Evolutionary conservation across 2,888 invertebrate genomes (phyloP).

Genomic region (Drosophila mettleri): DNA sequence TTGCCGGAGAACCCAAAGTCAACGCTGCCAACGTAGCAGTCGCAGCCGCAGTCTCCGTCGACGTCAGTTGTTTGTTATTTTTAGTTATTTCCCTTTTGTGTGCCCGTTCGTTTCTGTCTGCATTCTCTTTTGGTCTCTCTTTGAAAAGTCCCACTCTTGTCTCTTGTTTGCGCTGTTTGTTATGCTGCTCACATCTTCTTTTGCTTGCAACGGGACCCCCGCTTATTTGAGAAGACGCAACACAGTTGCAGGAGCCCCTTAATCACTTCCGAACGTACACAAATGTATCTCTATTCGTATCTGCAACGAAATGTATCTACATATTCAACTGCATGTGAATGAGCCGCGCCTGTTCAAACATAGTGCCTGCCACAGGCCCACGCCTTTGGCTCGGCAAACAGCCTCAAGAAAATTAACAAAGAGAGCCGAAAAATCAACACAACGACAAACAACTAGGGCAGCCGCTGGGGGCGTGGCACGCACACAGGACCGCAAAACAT

Average conservation of each 20-base stretch:
- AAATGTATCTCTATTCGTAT: constrained; percentile 16
- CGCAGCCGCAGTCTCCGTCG: constrained; percentile 3
- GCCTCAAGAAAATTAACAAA: constrained; percentile 14
- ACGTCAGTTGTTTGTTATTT: constrained; percentile 68
- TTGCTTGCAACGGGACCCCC: constrained; percentile 37
- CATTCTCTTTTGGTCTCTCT: constrained; percentile 16
- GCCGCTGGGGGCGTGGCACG: constrained; percentile 26
- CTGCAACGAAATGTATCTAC: constrained; percentile 16
- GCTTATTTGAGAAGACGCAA: constrained; percentile 13
- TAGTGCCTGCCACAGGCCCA: constrained; percentile 12
- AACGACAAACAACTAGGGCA: constrained; percentile 4
- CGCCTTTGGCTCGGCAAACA: constrained; percentile 25
- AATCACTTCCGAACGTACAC: constrained; percentile 14
- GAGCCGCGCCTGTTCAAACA: constrained; percentile 1
- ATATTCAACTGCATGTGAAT: constrained; percentile 4
- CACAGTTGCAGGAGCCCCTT: constrained; percentile 1
- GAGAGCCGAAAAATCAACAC: constrained; percentile 38
- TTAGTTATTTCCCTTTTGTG: constrained; percentile 78
- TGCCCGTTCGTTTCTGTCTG: constrained; percentile 55
- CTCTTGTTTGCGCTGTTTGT: constrained; percentile 27
- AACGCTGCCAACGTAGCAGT: constrained; percentile 39
- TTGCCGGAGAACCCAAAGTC: constrained; percentile 64
- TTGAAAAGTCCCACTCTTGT: constrained; percentile 14
- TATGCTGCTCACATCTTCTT: constrained; percentile 27
- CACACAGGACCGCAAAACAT: constrained; percentile 36